Base-by-base conservation (phyloP, 2,113 vertebrate species). In the Conger conger region DNA sequence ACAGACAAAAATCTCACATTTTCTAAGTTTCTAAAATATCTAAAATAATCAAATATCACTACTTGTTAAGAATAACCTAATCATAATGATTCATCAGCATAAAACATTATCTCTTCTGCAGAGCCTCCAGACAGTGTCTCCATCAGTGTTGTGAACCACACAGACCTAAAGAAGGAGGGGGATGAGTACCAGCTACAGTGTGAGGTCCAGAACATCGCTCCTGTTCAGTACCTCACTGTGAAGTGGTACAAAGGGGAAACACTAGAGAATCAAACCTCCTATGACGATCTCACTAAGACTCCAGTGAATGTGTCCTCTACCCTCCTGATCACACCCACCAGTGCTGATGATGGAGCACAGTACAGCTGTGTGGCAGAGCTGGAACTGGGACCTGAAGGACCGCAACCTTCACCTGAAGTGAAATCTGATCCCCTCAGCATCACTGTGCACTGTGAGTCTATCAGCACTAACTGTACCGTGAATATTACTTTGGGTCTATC, bases 341-440 rank as follows among this genome's bases (percentile, higher is more conserved):
- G 86, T 82, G 5, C 5, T 0, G 87, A 96, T 83, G 0, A 95
- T 0, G 88, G 88, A 2, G 35, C 76, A 60, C 82, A 2, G 27
- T 33, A 96, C 88, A 88, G 86, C 18, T 96, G 95, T 86, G 86
- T 60, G 2, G 88, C 88, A 0, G 63, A 86, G n/a, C 89, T 96
- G 15, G 27, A 93, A 73, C 85, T 96, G 35, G 15, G 0, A 0
- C 1, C 85, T 9, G 0, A 1, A 0, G 84, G 57, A 8, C 53
- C 83, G 36, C 11, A 0, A 0, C 16, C 36, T 0, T 54, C 86
- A 20, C 0, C 0, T 5, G 0, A 1, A 1, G 38, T 16, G 0
- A 76, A 1, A 0, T 90, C 86, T 33, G 1, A 84, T 0, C 2
- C 37, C 0, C 9, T 37, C 1, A 3, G 23, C 4, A 0, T 92